Percentiles rank a stretch among this genome's conserved stretches.
These are phyloP conservation scores for Intellagama lesueurii DNA, from an alignment of 2,797 vertebrate genomes.

Conservation along the genomic window DNA sequence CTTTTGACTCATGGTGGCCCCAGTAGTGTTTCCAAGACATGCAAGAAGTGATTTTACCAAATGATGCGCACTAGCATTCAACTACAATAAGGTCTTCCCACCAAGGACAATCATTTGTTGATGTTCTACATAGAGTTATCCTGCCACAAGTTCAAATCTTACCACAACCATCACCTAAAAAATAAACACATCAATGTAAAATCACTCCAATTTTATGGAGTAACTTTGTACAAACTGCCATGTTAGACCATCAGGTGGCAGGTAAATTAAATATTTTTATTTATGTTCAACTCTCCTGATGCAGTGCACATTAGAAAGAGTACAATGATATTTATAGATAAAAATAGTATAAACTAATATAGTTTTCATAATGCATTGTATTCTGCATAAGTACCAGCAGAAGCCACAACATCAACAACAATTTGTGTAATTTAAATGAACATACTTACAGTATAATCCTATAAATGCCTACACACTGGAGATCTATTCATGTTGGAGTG, in stretches of 20 bases:
- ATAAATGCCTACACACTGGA: neutral
- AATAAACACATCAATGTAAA: neutral
- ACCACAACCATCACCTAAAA: neutral
- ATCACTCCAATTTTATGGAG: neutral
- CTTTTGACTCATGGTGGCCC: too few species aligned
- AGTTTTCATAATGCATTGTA: slow-evolving; percentile 28
- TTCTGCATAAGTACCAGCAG: slow-evolving; percentile 27
- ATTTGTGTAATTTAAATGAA: slow-evolving; percentile 28
- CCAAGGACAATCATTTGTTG: neutral
- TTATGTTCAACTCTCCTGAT: slow-evolving; percentile 41
- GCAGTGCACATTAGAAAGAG: slow-evolving; percentile 52
- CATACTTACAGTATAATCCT: neutral
- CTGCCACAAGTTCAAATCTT: neutral
- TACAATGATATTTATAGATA: slow-evolving; percentile 38
- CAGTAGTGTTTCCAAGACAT: too few species aligned
- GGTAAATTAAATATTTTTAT: slow-evolving; percentile 36
- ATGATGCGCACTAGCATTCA: too few species aligned
- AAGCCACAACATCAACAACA: slow-evolving; percentile 29
- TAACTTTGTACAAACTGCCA: neutral
- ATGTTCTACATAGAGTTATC: neutral
- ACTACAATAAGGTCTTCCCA: neutral
- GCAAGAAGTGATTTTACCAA: too few species aligned
- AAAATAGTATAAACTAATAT: slow-evolving; percentile 46
- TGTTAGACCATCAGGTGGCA: slow-evolving; percentile 13
- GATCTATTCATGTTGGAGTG: neutral